A percentile compares a stretch with the other conserved stretches of the same genome.
Conservation (phyloP, 2,888 invertebrate species). For the Pherbina coryleti region DNA sequence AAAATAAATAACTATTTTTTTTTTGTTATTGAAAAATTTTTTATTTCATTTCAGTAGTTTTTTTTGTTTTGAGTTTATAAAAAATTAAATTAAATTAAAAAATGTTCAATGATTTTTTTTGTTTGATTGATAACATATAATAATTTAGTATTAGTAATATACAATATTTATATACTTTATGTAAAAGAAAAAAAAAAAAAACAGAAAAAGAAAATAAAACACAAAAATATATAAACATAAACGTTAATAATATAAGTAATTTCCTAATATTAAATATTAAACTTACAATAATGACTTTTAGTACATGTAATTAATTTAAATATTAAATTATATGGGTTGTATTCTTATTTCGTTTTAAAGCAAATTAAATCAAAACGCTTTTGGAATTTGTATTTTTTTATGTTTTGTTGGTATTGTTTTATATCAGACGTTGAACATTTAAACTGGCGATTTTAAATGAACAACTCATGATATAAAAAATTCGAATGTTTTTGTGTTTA, state of each 20-base stretch:
- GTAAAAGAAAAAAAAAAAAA: constrained; percentile 57
- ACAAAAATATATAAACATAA: constrained; percentile 57
- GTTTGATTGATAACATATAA: constrained; percentile 60
- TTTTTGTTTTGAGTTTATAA: constrained; percentile 34
- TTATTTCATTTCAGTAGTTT: constrained; percentile 27
- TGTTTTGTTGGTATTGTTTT: constrained; percentile 49
- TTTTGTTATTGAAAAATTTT: constrained; percentile 34
- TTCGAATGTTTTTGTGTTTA: constrained; percentile 57
- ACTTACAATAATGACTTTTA: constrained; percentile 69
- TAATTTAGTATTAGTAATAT: constrained; percentile 68
- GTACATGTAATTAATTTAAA: constrained; percentile 58
- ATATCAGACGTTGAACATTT: constrained; percentile 50
- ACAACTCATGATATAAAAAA: constrained; percentile 50
- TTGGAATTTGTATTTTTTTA: constrained; percentile 48
- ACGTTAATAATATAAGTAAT: constrained; percentile 50
- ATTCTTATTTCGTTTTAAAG: constrained; percentile 43
- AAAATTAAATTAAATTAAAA: constrained; percentile 38
- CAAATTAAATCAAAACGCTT: constrained; percentile 48
- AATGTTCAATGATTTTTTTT: constrained; percentile 30
- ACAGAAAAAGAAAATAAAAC: constrained; percentile 58
- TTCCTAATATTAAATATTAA: constrained; percentile 49
- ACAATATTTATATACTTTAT: constrained; percentile 64
- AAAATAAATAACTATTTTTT: background rate
- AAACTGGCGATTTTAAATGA: constrained; percentile 68
- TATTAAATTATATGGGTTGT: constrained; percentile 59